Conservation (phyloP, 2,797 vertebrate genomes). For the Botia kubotai region DNA sequence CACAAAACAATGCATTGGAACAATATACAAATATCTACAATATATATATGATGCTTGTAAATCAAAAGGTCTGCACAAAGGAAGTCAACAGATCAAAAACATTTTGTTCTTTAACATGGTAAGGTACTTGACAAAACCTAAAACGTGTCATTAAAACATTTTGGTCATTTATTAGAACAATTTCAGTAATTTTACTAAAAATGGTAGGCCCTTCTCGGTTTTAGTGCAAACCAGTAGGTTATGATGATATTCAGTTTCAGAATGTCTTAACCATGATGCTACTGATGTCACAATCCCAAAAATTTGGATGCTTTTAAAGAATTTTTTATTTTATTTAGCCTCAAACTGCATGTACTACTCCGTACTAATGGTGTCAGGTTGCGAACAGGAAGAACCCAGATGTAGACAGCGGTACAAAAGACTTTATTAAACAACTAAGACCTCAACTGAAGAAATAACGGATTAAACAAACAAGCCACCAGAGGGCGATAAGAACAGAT, state of each 20-base stretch:
- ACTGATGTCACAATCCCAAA: not conserved
- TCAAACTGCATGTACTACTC: not conserved
- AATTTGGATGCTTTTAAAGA: constrained; percentile 16
- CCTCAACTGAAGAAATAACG: no score
- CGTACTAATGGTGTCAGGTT: no score
- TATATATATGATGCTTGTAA: constrained; percentile 12
- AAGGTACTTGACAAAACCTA: constrained; percentile 2
- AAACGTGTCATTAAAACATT: constrained; percentile 3
- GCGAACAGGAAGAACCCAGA: no score
- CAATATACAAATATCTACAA: constrained; percentile 14
- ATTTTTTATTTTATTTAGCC: not conserved
- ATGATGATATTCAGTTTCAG: not conserved
- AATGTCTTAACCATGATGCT: constrained; percentile 15
- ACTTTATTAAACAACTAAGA: no score
- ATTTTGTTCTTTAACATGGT: not conserved
- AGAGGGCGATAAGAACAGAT: no score
- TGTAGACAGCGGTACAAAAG: no score
- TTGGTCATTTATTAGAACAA: constrained; percentile 38
- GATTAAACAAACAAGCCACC: no score
- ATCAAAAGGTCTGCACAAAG: not conserved
- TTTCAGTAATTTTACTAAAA: constrained; percentile 49
- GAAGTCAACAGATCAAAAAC: not conserved
- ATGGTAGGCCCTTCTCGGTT: constrained; percentile 46
- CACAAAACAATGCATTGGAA: constrained; percentile 11
- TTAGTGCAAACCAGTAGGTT: constrained; percentile 32